Base-by-base conservation (phyloP, 1,140 invertebrate genomes). In the Meloidogyne floridensis region DNA sequence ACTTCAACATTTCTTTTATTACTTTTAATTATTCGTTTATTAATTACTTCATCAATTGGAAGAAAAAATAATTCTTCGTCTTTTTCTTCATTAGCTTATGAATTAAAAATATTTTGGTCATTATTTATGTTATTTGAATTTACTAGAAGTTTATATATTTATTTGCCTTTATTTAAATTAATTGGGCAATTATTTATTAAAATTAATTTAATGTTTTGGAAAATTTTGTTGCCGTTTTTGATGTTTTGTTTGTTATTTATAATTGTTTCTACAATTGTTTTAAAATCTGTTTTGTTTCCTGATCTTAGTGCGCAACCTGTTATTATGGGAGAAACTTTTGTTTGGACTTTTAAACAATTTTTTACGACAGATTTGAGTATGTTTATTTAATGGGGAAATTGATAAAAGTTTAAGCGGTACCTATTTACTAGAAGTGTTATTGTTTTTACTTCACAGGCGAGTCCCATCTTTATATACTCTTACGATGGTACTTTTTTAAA, bases 341-440 rank as follows among this genome's bases (percentile, higher is more conserved):
- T 81, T 51, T 89, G 88, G 88, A 82, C 86, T 9, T 83, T 82
- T 78, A 72, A 85, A 18, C 83, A 83, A 43, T 77, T 89, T 2
- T 88, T 89, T 69, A 89, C 87, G 5, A 90, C 88, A 18, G 87
- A 89, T 82, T 80, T 89, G 5, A 86, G 80, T 15, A n/a, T 0
- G 15, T n/a, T 59, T 65, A 65, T n/a, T 59, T 15, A 65, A 65
- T 32, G 32, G 32, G 32, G 32, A 32, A 32, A 32, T 32, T 32
- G 32, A 32, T 32, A 32, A 32, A 32, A 32, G 32, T 32, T 32
- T 32, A 32, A 32, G 2, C 32, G 32, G 32, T 32, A 32, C 32
- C 32, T 32, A 32, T 32, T 2, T 32, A 32, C 20, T 20, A 20
- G 20, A 20, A 20, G 20, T 32, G 32, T 32, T 32, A 32, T 32